A percentile compares a stretch with the other conserved stretches of the same genome.
phyloP scores from a whole-genome alignment of 2,113 vertebrate species.

The Pelvicachromis taeniatus region DNA sequence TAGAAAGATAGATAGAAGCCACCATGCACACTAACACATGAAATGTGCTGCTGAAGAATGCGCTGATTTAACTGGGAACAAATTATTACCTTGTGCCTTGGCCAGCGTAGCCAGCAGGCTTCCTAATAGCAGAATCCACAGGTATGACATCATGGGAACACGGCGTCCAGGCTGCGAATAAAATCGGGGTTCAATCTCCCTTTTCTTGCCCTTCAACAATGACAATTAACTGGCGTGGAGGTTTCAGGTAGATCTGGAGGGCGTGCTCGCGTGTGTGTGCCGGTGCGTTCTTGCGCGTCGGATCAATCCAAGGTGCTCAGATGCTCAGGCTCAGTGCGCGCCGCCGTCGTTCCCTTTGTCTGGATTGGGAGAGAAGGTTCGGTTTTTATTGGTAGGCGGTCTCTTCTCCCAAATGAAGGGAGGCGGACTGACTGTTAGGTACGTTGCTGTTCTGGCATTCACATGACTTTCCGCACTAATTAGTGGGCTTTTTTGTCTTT shows the following conservation, averaged over 20 bases:
- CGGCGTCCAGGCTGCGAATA: constrained; percentile 45
- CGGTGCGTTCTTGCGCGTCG: constrained; percentile 38
- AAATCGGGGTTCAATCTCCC: background rate
- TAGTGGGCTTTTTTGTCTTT: background rate
- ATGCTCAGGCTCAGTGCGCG: constrained; percentile 24
- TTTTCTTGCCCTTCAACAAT: background rate
- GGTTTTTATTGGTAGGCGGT: constrained; percentile 61
- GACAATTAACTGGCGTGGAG: background rate
- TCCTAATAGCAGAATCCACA: constrained; percentile 71
- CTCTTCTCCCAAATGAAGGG: constrained; percentile 6
- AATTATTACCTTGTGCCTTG: constrained; percentile 63
- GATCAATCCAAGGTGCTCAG: constrained; percentile 36
- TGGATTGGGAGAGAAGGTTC: constrained; percentile 53
- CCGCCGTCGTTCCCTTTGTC: constrained; percentile 50
- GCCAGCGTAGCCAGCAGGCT: constrained; percentile 57
- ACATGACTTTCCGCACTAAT: background rate
- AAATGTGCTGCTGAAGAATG: background rate
- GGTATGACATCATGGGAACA: constrained; percentile 73
- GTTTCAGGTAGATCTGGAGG: constrained; percentile 36
- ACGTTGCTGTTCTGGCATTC: background rate
- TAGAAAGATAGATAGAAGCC: background rate
- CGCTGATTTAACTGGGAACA: background rate
- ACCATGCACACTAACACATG: background rate
- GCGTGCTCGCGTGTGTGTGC: constrained; percentile 8
- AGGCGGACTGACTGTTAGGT: background rate